Evolutionary conservation across 64 coral and sea anemone genomes (phyloP).

Genomic region (Platygyra sinensis): DNA sequence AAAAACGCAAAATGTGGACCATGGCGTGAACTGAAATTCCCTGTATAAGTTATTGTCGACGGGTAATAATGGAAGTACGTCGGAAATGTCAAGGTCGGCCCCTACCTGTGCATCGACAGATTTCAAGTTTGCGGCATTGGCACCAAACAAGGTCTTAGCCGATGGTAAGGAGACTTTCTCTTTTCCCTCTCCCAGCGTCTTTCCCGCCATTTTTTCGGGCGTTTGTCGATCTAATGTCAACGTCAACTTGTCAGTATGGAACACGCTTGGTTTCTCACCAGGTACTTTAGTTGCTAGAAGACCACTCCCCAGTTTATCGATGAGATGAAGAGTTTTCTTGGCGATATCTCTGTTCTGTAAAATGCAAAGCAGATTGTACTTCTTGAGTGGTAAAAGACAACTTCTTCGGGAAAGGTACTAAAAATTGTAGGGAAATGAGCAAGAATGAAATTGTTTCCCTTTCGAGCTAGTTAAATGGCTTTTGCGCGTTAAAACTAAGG

Average conservation of each 20-base stretch:
- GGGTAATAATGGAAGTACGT: too few species aligned
- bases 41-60: too few species aligned
- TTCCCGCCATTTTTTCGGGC: constrained; percentile 32
- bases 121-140: neutral
- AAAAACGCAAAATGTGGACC: too few species aligned
- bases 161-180: constrained; percentile 53
- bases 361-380: neutral
- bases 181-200: constrained; percentile 30
- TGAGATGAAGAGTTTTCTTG: constrained; percentile 43
- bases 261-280: constrained; percentile 55
- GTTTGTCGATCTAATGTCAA: constrained; percentile 47
- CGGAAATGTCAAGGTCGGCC: neutral
- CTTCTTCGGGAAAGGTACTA: too few species aligned
- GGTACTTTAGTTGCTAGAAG: constrained; percentile 55
- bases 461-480: too few species aligned
- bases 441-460: too few species aligned
- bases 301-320: constrained; percentile 36
- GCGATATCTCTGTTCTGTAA: constrained; percentile 34
- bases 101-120: constrained; percentile 63
- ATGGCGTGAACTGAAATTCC: too few species aligned
- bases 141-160: constrained; percentile 23
- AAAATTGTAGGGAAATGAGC: too few species aligned
- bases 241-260: constrained; percentile 9
- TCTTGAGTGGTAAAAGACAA: neutral
- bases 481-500: too few species aligned